Percentiles rank a stretch among this genome's conserved stretches.
Conservation (phyloP, 2,888 invertebrate genomes). For the Nebria brevicollis region DNA sequence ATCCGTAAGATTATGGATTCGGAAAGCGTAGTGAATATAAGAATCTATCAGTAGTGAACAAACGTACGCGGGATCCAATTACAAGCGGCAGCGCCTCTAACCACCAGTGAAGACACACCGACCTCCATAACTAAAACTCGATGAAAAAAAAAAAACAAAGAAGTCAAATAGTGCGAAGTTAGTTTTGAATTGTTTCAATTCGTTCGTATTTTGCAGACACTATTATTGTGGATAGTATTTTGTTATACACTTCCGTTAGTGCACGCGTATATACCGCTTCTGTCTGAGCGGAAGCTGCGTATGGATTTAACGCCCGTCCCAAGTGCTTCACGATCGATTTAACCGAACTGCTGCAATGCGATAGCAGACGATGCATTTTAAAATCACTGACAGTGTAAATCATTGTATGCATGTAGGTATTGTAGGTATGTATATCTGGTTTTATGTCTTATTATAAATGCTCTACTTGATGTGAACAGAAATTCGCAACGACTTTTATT, state of each 20-base stretch:
- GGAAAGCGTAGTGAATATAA: neutral
- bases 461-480: neutral
- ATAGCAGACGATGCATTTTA: constrained; percentile 46
- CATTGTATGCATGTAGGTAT: neutral
- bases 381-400: constrained; percentile 24
- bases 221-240: neutral
- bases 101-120: constrained; percentile 37
- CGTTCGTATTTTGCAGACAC: neutral
- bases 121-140: constrained; percentile 12
- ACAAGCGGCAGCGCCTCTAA: constrained; percentile 44
- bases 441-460: neutral
- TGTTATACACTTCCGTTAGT: neutral
- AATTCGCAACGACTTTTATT: neutral
- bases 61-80: constrained; percentile 37
- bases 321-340: constrained; percentile 36
- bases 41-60: constrained; percentile 26
- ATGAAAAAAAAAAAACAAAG: neutral
- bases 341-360: constrained; percentile 45
- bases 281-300: constrained; percentile 14
- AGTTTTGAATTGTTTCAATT: neutral
- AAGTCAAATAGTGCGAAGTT: neutral
- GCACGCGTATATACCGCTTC: neutral
- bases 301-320: constrained; percentile 17
- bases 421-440: neutral
- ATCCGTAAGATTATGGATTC: neutral